These are phyloP conservation scores for Thamnaconus septentrionalis DNA, from an alignment of 2,113 vertebrate genomes.

Conservation along the genomic window DNA sequence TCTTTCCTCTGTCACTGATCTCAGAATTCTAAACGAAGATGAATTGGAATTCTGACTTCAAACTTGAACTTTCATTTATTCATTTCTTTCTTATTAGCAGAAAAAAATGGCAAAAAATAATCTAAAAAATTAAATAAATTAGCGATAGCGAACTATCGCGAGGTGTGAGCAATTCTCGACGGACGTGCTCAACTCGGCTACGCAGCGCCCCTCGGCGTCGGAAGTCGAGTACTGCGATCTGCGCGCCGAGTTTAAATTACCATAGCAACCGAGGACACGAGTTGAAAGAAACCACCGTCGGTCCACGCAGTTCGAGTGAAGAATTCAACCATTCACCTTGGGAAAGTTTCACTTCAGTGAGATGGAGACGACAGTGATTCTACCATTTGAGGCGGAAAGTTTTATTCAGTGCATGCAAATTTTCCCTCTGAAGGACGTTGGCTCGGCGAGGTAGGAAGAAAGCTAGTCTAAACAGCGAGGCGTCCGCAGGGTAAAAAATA, in stretches of 20 bases:
- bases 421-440: constrained; percentile 79
- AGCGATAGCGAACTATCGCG: no score
- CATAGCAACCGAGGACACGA: constrained; percentile 53
- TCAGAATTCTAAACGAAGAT: no score
- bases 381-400: constrained; percentile 80
- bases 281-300: no score
- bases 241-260: constrained; percentile 47
- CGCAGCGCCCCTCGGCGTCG: constrained; percentile 39
- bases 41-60: no score
- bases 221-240: not conserved
- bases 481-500: not conserved
- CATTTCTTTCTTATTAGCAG: no score
- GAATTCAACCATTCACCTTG: not conserved
- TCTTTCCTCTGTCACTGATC: no score
- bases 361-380: constrained; percentile 66
- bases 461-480: not conserved
- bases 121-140: no score
- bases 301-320: no score
- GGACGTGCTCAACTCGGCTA: no score
- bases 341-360: not conserved
- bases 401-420: constrained; percentile 76
- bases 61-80: no score
- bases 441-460: constrained; percentile 72
- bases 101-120: no score
- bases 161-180: no score